Evolutionary conservation across 2,113 vertebrate genomes (phyloP).

Genomic region (Okapia johnstoni): DNA sequence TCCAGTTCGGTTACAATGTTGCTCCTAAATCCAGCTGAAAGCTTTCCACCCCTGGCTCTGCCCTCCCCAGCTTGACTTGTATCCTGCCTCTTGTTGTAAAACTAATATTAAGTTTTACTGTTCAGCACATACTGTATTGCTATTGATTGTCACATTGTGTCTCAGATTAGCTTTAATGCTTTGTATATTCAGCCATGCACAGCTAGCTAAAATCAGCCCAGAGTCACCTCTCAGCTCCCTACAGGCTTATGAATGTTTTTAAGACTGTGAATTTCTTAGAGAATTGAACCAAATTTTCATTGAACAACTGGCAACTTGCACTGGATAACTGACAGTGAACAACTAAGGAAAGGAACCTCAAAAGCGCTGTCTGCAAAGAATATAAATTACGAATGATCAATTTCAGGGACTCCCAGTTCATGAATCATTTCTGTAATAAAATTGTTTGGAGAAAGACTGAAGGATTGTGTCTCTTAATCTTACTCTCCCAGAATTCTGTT

Average conservation of each 20-base stretch:
- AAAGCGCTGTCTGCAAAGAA: not conserved
- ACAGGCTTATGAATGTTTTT: not conserved
- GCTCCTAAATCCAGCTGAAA: not conserved
- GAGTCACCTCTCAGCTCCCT: not conserved
- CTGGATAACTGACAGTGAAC: not conserved
- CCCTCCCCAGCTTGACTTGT: not conserved
- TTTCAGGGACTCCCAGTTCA: slow-evolving; percentile 10
- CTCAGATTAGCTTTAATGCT: slow-evolving; percentile 24
- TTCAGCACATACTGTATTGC: not conserved
- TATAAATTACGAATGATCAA: slow-evolving; percentile 56
- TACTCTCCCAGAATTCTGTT: slow-evolving; percentile 35
- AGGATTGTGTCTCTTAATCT: slow-evolving; percentile 53
- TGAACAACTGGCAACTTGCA: slow-evolving; percentile 35
- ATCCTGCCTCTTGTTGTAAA: not conserved
- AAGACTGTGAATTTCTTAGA: slow-evolving; percentile 5
- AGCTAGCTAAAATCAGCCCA: not conserved
- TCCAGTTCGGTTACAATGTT: not conserved
- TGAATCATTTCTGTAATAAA: slow-evolving; percentile 55
- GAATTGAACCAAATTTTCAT: slow-evolving; percentile 20
- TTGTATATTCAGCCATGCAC: not conserved
- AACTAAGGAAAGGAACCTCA: slow-evolving; percentile 8
- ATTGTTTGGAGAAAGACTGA: slow-evolving; percentile 47
- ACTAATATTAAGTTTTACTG: not conserved
- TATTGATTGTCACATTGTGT: not conserved
- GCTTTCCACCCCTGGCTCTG: not conserved